phyloP scores from a whole-genome alignment of 53 echinoderm and acorn worm genomes.

The Actinopyga echinites region DNA sequence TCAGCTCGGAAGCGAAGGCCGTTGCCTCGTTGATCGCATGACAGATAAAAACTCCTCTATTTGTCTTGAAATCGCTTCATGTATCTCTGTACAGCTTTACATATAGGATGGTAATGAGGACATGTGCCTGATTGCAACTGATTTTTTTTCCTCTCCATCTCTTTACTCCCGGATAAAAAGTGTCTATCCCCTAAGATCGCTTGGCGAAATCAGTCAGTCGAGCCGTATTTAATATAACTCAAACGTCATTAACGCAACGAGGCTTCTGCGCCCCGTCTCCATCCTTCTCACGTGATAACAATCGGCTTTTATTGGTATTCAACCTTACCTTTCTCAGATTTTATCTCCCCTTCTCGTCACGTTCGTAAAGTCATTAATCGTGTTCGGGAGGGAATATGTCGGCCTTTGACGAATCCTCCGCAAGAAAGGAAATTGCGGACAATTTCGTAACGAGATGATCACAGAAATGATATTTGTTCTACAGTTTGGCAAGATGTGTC shows the following conservation, averaged over 20 bases:
- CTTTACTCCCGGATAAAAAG: neutral
- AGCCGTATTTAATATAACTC: constrained; percentile 25
- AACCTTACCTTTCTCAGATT: constrained; percentile 18
- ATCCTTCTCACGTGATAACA: constrained; percentile 15
- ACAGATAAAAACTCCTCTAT: neutral
- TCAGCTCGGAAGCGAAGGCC: neutral
- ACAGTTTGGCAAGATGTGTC: constrained; percentile 20
- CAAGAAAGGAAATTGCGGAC: constrained; percentile 23
- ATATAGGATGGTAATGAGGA: constrained; percentile 8
- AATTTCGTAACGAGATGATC: constrained; percentile 42
- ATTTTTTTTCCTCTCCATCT: neutral
- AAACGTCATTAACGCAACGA: constrained; percentile 32
- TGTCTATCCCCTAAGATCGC: constrained; percentile 19
- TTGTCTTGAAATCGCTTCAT: neutral
- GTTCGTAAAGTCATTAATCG: constrained; percentile 31
- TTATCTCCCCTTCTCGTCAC: constrained; percentile 28
- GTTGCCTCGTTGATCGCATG: constrained; percentile 1
- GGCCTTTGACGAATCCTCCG: too few species aligned
- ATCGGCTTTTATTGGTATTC: constrained; percentile 32
- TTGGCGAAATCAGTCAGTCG: constrained; percentile 28
- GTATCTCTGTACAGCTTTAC: neutral
- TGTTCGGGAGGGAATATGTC: constrained; percentile 13
- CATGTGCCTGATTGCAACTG: constrained; percentile 10
- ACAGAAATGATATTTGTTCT: constrained; percentile 30
- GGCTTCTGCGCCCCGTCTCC: constrained; percentile 5